These are phyloP conservation scores for Lepidiolamprologus cunningtoni DNA, from an alignment of 2,113 vertebrate genomes.

Conservation along the genomic window DNA sequence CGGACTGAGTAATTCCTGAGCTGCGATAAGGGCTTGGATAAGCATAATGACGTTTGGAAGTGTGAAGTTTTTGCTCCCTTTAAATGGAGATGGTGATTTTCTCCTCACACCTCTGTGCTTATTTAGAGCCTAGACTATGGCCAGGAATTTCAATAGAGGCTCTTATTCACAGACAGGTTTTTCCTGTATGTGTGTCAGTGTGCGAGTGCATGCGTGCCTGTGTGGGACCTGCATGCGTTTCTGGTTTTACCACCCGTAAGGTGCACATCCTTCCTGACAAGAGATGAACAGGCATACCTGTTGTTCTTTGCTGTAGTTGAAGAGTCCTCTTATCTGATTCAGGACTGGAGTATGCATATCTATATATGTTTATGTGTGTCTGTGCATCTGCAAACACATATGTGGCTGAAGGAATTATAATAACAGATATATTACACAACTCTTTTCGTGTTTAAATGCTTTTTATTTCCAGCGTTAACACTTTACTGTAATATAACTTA, in stretches of 20 bases:
- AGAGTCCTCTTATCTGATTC: background rate
- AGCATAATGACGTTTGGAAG: conserved; percentile 64
- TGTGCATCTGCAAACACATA: background rate
- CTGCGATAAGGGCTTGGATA: conserved; percentile 61
- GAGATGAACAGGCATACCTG: background rate
- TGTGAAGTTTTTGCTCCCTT: conserved; percentile 59
- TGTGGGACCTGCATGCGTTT: conserved; percentile 17
- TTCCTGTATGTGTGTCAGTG: conserved; percentile 7
- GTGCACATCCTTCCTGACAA: background rate
- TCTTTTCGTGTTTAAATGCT: background rate
- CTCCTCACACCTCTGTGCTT: conserved; percentile 54
- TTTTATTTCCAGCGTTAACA: background rate
- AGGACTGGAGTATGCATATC: background rate
- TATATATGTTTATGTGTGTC: background rate
- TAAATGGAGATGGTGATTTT: conserved; percentile 58
- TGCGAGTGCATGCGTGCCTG: background rate
- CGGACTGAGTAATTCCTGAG: conserved; percentile 46
- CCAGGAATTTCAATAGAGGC: conserved; percentile 59
- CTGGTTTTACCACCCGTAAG: background rate
- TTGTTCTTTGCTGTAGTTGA: background rate
- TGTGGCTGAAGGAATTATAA: background rate
- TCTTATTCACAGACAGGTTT: conserved; percentile 28
- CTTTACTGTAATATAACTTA: background rate
- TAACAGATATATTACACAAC: background rate
- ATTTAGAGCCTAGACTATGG: conserved; percentile 53